Conservation (phyloP, 2,797 vertebrate genomes). For the Intellagama lesueurii region DNA sequence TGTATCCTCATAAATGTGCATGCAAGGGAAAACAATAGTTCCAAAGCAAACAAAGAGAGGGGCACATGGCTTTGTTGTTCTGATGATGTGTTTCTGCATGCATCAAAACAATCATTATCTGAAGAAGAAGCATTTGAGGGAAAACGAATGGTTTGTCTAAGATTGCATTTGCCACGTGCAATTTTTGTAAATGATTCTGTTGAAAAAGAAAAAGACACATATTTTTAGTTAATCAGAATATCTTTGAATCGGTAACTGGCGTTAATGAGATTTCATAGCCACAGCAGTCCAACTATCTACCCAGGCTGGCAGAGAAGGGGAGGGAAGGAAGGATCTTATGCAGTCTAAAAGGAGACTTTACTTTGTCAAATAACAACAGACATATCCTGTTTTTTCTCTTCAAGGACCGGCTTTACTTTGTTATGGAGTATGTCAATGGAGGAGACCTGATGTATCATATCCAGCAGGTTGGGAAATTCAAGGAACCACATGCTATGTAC, state of each 20-base stretch:
- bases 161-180: background rate
- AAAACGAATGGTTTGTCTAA: background rate
- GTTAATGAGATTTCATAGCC: background rate
- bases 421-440: conserved; percentile 94
- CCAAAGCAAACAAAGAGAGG: background rate
- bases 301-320: background rate
- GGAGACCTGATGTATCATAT: conserved; percentile 97
- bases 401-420: conserved; percentile 84
- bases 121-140: background rate
- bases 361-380: background rate
- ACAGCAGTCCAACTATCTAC: background rate
- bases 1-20: background rate
- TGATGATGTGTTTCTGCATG: background rate
- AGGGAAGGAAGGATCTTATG: background rate
- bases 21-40: background rate
- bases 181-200: background rate
- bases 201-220: background rate
- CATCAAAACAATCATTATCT: background rate
- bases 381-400: background rate
- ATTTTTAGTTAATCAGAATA: background rate
- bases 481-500: conserved; percentile 92
- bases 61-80: background rate
- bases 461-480: conserved; percentile 93
- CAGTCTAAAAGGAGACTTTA: background rate
- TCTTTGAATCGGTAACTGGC: background rate